phyloP scores from a whole-genome alignment of 1,140 invertebrate species.

The Lordiphosa stackelbergi region DNA sequence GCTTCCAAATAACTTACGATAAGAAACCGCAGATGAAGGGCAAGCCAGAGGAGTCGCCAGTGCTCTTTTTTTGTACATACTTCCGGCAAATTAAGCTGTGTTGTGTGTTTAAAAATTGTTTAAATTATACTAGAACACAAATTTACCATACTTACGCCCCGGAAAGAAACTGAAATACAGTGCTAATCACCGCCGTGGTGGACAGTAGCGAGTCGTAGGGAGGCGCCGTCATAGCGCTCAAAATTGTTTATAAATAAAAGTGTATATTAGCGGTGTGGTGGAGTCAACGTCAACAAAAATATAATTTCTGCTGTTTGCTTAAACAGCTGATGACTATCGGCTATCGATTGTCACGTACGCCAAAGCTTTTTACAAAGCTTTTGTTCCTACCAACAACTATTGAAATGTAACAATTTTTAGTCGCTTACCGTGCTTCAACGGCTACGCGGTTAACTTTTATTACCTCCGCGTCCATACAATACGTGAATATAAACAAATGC shows the following conservation, averaged over 20 bases:
- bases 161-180: constrained; percentile 83
- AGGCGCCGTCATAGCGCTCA: constrained; percentile 38
- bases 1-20: constrained; percentile 80
- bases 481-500: constrained; percentile 17
- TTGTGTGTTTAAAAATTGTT: constrained; percentile 2
- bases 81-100: constrained; percentile 70
- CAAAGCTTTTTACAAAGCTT: constrained; percentile 18
- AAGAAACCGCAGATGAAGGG: constrained; percentile 87
- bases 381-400: constrained; percentile 10
- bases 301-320: neutral
- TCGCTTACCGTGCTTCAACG: constrained; percentile 19
- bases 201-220: constrained; percentile 73
- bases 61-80: constrained; percentile 75
- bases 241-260: constrained; percentile 14
- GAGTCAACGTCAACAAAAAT: constrained; percentile 62
- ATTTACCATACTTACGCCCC: constrained; percentile 76
- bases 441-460: neutral
- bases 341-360: neutral
- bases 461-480: constrained; percentile 3
- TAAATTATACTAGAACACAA: constrained; percentile 4
- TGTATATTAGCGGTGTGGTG: neutral
- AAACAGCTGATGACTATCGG: constrained; percentile 29
- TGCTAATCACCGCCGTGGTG: constrained; percentile 82
- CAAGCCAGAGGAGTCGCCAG: constrained; percentile 81
- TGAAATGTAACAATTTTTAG: constrained; percentile 5